Conservation (phyloP, 2,797 vertebrate genomes). For the Petrocephalus sullivani region DNA sequence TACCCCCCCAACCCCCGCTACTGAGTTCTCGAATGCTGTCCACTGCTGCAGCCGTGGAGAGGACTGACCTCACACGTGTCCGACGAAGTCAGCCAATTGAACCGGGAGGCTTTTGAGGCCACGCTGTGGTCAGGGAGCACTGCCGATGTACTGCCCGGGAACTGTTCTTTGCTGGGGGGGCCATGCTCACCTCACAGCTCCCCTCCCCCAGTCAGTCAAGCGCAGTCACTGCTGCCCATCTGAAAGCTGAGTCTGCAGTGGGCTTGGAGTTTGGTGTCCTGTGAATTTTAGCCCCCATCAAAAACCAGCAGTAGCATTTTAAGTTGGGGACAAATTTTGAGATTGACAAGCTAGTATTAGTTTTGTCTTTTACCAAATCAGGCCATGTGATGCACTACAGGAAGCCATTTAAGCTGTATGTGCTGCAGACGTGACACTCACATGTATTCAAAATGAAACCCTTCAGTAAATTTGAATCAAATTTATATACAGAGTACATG, state of each 20-base stretch:
- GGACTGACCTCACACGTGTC: background rate
- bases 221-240: background rate
- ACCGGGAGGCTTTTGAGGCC: background rate
- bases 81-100: background rate
- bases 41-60: background rate
- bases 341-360: background rate
- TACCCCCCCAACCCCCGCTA: background rate
- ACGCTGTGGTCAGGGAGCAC: background rate
- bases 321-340: background rate
- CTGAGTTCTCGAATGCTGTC: background rate
- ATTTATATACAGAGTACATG: background rate
- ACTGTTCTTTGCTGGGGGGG: background rate
- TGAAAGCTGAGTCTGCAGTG: background rate
- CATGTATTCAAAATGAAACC: background rate
- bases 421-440: background rate
- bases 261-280: background rate
- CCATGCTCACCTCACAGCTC: background rate
- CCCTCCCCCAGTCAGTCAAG: background rate
- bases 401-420: background rate
- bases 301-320: background rate
- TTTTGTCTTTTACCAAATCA: background rate
- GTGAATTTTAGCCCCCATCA: background rate
- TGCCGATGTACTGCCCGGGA: background rate
- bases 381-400: background rate
- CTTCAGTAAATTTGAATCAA: background rate